A percentile compares a stretch with the other conserved stretches of the same genome.
These are phyloP conservation scores for Malurus alboscapulatus DNA, from an alignment of 2,113 vertebrate genomes.

Conservation along the genomic window DNA sequence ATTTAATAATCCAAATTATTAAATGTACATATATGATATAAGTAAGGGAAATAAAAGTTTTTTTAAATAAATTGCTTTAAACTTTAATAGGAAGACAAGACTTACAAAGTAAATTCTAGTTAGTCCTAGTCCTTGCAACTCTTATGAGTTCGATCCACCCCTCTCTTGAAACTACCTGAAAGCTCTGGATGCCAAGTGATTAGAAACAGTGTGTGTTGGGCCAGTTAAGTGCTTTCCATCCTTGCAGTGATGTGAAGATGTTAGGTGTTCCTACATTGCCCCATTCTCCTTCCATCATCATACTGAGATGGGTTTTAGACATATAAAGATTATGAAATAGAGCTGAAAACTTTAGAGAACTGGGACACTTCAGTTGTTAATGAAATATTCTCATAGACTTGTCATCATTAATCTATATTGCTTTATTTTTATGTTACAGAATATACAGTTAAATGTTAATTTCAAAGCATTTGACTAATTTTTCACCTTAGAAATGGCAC, in stretches of 20 bases:
- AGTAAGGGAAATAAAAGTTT: neutral
- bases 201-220: neutral
- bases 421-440: neutral
- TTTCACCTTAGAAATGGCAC: neutral
- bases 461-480: neutral
- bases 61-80: neutral
- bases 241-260: neutral
- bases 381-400: neutral
- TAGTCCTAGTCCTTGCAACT: neutral
- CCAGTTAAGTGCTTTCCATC: neutral
- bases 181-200: neutral
- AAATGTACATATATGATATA: neutral
- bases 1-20: neutral
- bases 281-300: neutral
- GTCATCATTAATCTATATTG: neutral
- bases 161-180: neutral
- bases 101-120: neutral
- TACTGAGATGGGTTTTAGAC: neutral
- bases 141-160: neutral
- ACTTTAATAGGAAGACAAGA: neutral
- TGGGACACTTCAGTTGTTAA: neutral
- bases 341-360: neutral
- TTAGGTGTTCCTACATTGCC: neutral
- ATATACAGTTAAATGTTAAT: neutral
- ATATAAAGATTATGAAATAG: neutral